A percentile compares a stretch with the other conserved stretches of the same genome.
phyloP scores from a whole-genome alignment of 2,888 invertebrate genomes.

The Orthonychiurus folsomi region DNA sequence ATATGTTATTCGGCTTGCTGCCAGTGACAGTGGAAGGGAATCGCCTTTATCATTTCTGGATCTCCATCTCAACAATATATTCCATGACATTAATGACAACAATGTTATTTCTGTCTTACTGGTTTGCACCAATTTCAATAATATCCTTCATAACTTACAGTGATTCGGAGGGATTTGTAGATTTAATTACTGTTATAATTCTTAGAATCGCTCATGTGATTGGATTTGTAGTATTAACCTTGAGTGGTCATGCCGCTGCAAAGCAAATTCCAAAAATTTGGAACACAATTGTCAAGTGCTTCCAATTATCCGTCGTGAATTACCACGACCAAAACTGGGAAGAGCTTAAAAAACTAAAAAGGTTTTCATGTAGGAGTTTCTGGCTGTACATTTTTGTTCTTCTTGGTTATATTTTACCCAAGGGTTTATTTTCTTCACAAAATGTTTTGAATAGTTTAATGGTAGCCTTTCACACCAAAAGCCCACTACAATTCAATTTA shows the following conservation, averaged over 20 bases:
- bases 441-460: not conserved
- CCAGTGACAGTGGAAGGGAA: not conserved
- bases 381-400: not conserved
- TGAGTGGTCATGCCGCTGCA: not conserved
- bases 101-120: not conserved
- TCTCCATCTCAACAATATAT: not conserved
- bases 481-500: not conserved
- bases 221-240: not conserved
- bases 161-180: not conserved
- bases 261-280: not conserved
- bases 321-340: not conserved
- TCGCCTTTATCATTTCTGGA: not conserved
- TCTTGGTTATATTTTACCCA: not conserved
- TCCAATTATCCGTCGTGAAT: not conserved
- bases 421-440: not conserved
- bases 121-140: not conserved
- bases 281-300: not conserved
- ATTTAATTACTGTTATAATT: conserved; percentile 1
- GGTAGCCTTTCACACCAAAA: not conserved
- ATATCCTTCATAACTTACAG: no score
- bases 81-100: not conserved
- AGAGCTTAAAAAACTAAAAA: not conserved
- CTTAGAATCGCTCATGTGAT: not conserved
- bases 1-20: not conserved
- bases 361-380: not conserved